Base-by-base conservation (phyloP, 2,113 vertebrate genomes). In the Butastur rufipennis region DNA sequence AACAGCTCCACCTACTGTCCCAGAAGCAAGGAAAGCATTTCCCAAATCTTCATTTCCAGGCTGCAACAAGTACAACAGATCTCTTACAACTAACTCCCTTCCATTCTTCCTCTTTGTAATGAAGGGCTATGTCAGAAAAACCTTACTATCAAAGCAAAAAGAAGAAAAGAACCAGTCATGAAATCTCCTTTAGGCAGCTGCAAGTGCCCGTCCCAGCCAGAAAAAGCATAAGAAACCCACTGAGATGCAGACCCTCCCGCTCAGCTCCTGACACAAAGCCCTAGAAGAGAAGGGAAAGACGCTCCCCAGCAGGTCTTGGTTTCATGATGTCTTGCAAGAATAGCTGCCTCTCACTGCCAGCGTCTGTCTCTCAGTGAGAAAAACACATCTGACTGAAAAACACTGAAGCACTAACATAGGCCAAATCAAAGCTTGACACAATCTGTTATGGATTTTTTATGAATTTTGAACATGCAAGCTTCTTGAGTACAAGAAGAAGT, bases 1-100 rank as follows among this genome's bases (percentile, higher is more conserved):
- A 93, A 95, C 91, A 96, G 95, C 96, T 94, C 96, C 96, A 96
- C 34, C 95, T 97, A 85, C 96, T 93, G 96, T 87, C 62, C 58
- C 58, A 65, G 43, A 67, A 75, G 40, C 43, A 87, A 53, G 65
- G 25, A 91, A 93, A 93, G 12, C 23, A 75, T 81, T 86, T 75
- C 65, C 61, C 31, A 68, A 34, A 81, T 25, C 34, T 31, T 43
- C 7, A 13, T 32, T 72, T 72, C 34, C 52, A 94, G 48, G 18
- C 42, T 88, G 50, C 0, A 0, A 13, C 42, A 87, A 86, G 42
- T 38, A 58, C 17, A n/a, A 67, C 32, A 63, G 23, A 78, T 34
- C 43, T 67, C 56, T 82, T 31, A 52, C 7, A 27, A 14, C 6
- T 8, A 27, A 14, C 6, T 9, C 18, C 5, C 22, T 81, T 55